These are phyloP conservation scores for Melanostigma gelatinosum DNA, from an alignment of 2,113 vertebrate genomes.

Conservation along the genomic window DNA sequence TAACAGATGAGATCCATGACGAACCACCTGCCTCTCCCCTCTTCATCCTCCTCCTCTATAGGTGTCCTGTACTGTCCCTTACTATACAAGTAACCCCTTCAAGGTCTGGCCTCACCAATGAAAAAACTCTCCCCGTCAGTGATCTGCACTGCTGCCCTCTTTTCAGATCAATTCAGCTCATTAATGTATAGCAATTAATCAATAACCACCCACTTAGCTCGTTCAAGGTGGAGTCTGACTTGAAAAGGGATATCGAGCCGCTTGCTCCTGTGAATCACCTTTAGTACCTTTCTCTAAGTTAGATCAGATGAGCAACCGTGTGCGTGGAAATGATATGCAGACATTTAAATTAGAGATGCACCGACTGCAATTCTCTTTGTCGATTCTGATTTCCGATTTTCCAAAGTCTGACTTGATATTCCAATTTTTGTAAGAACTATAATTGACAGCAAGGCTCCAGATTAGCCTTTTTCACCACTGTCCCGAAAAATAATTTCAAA, in stretches of 20 bases:
- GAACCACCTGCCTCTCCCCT: constrained; percentile 6
- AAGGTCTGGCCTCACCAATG: constrained; percentile 20
- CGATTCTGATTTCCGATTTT: background rate
- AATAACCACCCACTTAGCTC: constrained; percentile 75
- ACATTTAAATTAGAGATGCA: background rate
- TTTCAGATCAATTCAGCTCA: constrained; percentile 76
- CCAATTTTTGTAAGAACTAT: background rate
- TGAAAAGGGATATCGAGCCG: constrained; percentile 61
- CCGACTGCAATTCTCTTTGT: background rate
- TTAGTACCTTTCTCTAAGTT: constrained; percentile 30
- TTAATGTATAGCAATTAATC: constrained; percentile 81
- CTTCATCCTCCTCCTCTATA: constrained; percentile 17
- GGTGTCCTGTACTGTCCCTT: constrained; percentile 6
- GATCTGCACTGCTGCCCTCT: constrained; percentile 57
- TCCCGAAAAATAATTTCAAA: background rate
- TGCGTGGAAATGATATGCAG: background rate
- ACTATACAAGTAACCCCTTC: constrained; percentile 33
- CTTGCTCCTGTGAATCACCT: constrained; percentile 44
- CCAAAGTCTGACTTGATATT: background rate
- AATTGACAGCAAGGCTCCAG: background rate
- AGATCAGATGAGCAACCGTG: constrained; percentile 15
- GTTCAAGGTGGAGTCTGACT: constrained; percentile 76
- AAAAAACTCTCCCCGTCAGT: constrained; percentile 39
- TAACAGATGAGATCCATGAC: constrained; percentile 15
- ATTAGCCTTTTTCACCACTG: background rate